phyloP scores from a whole-genome alignment of 2,113 vertebrate species.

The Rhabdomys dilectus region DNA sequence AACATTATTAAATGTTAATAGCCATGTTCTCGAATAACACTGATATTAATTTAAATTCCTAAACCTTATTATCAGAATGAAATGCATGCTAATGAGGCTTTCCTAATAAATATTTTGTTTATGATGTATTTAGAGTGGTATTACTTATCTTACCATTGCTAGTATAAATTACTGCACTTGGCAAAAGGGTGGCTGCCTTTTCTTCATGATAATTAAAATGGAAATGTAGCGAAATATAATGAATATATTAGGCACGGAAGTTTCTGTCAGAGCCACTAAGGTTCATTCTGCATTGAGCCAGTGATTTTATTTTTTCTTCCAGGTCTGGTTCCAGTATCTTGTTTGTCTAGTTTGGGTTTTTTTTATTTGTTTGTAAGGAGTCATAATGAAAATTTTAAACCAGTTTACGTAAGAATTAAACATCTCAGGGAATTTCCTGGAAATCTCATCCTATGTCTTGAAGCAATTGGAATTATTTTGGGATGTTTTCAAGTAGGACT shows the following conservation, averaged over 20 bases:
- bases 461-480: neutral
- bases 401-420: slow-evolving; percentile 33
- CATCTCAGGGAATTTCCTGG: neutral
- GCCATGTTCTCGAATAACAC: slow-evolving; percentile 80
- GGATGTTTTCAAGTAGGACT: neutral
- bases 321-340: neutral
- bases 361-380: neutral
- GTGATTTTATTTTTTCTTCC: neutral
- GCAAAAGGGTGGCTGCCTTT: slow-evolving; percentile 76
- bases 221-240: slow-evolving; percentile 81
- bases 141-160: slow-evolving; percentile 81
- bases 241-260: slow-evolving; percentile 80
- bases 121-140: slow-evolving; percentile 81
- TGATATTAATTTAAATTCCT: slow-evolving; percentile 85
- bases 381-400: neutral
- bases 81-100: slow-evolving; percentile 83
- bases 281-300: slow-evolving; percentile 38
- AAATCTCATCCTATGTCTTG: neutral
- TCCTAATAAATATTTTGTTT: slow-evolving; percentile 86
- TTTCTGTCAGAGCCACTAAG: neutral
- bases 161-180: slow-evolving; percentile 80
- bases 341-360: neutral
- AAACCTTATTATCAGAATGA: slow-evolving; percentile 83
- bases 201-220: slow-evolving; percentile 84
- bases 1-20: slow-evolving; percentile 86